phyloP scores from a whole-genome alignment of 2,888 invertebrate genomes.

The Amphipoea oculea region DNA sequence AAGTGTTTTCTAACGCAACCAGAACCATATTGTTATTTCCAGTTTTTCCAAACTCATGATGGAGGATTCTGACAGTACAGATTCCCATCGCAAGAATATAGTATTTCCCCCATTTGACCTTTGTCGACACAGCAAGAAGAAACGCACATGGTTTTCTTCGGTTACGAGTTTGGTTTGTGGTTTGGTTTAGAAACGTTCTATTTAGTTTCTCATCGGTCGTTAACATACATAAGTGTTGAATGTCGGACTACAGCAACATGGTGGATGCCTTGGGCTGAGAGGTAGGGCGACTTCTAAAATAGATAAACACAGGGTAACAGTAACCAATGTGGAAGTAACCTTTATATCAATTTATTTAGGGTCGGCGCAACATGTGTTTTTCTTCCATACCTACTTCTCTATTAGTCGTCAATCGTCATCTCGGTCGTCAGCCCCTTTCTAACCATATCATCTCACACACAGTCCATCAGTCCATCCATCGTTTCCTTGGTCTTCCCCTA shows the following conservation, averaged over 20 bases:
- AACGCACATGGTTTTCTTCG: constrained; percentile 43
- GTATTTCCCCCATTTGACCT: constrained; percentile 35
- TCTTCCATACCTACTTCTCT: too few species aligned
- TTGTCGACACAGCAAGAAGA: constrained; percentile 22
- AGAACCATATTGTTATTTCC: constrained; percentile 18
- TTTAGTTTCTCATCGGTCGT: constrained; percentile 28
- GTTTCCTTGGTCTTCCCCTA: not conserved
- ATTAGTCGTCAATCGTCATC: not conserved
- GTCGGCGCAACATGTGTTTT: too few species aligned
- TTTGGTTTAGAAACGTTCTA: constrained; percentile 22
- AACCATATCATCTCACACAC: not conserved
- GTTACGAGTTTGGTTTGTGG: constrained; percentile 25
- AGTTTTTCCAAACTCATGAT: not conserved
- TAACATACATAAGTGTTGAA: constrained; percentile 32
- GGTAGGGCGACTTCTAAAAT: not conserved
- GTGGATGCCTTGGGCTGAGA: not conserved
- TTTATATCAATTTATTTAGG: too few species aligned
- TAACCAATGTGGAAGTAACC: not conserved
- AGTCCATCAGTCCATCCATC: not conserved
- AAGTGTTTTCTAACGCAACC: constrained; percentile 13
- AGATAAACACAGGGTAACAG: not conserved
- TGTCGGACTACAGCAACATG: constrained; percentile 17
- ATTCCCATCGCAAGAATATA: constrained; percentile 8
- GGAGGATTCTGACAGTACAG: constrained; percentile 2
- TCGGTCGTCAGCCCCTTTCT: not conserved